Evolutionary conservation across 2,113 vertebrate genomes (phyloP).

Genomic region (Lathamus discolor): DNA sequence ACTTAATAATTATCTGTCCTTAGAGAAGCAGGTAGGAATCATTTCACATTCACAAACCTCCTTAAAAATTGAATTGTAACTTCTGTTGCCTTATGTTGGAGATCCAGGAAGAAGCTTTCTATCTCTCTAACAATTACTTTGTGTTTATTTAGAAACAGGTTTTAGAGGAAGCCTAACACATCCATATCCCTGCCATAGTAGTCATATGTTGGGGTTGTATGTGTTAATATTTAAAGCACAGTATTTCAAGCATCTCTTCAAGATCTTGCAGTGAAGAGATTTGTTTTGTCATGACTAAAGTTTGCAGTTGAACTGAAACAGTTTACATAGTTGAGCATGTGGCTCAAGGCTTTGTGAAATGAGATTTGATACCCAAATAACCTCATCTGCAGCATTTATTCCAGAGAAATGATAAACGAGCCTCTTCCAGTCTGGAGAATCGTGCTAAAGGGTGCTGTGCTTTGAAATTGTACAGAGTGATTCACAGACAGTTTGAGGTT

Average conservation of each 20-base stretch:
- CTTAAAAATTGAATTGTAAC: neutral
- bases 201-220: neutral
- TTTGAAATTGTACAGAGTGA: neutral
- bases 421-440: neutral
- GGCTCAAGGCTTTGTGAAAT: constrained; percentile 6
- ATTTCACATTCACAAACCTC: neutral
- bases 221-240: neutral
- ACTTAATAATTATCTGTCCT: neutral
- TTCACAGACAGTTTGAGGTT: neutral
- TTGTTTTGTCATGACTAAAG: neutral
- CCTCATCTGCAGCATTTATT: neutral
- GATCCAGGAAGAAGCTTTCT: neutral
- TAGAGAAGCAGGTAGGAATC: neutral
- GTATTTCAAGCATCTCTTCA: neutral
- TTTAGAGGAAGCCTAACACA: neutral
- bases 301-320: neutral
- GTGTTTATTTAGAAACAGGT: neutral
- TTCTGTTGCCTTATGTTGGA: neutral
- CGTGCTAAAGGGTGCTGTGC: neutral
- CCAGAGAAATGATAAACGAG: neutral
- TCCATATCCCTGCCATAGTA: accelerated
- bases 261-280: neutral
- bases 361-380: constrained; percentile 7
- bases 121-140: neutral
- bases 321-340: neutral